Conservation (phyloP, 1,140 invertebrate species). For the Drosophila lowei region DNA sequence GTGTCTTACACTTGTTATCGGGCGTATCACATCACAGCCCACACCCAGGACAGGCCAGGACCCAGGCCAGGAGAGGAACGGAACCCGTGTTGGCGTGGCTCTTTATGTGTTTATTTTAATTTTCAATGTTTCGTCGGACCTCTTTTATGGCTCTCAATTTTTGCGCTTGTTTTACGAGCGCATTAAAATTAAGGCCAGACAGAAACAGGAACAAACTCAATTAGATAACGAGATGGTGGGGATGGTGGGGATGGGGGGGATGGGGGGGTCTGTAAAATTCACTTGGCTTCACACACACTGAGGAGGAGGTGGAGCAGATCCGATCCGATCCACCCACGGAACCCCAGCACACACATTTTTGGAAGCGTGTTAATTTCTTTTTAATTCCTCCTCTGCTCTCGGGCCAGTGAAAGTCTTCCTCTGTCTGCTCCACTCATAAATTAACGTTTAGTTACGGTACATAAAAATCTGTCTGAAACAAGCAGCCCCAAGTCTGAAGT, state of each 20-base stretch:
- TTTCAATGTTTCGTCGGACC: constrained; percentile 63
- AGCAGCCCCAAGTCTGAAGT: constrained; percentile 7
- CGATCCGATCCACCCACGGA: constrained; percentile 25
- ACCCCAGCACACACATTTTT: constrained; percentile 26
- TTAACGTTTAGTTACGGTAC: constrained; percentile 77
- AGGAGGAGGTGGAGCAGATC: neutral
- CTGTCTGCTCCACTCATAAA: constrained; percentile 54
- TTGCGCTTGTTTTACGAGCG: constrained; percentile 75
- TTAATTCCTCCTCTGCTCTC: constrained; percentile 60
- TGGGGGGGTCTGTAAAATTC: constrained; percentile 48
- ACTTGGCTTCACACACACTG: constrained; percentile 60
- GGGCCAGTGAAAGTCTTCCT: constrained; percentile 19
- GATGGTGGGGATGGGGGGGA: too few species aligned
- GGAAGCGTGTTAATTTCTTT: constrained; percentile 77
- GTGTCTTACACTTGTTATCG: constrained; percentile 61
- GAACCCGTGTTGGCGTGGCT: constrained; percentile 6
- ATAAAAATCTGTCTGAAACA: constrained; percentile 71
- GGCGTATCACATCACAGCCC: constrained; percentile 22
- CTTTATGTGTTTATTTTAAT: constrained; percentile 79
- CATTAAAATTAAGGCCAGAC: constrained; percentile 73
- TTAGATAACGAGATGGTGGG: constrained; percentile 56
- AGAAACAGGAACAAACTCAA: constrained; percentile 66
- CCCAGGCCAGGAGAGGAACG: too few species aligned
- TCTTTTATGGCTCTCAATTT: constrained; percentile 72
- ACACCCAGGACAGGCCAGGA: too few species aligned